Evolutionary conservation across 2,888 invertebrate species (phyloP), one percentile per base, ranked within the genome.

Genomic region (Eledone cirrhosa): DNA sequence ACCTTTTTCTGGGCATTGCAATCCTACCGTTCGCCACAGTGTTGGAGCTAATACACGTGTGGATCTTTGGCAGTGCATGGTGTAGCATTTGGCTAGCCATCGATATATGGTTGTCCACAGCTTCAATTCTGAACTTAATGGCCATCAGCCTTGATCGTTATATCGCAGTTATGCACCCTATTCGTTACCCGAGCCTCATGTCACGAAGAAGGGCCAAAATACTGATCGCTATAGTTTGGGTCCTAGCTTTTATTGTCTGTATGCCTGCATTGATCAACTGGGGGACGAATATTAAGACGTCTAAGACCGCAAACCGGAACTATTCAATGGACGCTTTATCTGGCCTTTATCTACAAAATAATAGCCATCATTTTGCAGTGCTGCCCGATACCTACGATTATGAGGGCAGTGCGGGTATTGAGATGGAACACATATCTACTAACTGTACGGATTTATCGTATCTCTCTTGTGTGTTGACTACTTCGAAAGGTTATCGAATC

Each of bases 81-180:
- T 99, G 98, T 92, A 81, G 85, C 79, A 94, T 97, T 84, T 99
- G 98, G 98, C 92, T 99, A 82, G 98, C 98, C 0, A 94, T 98
- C 80, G 99, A 99, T 91, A 98, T 99, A 22, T 97, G 98, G 97
- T 95, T 98, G 95, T 98, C 98, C 92, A 99, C 99, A 0, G 97
- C 98, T 0, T 97, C 97, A 86, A 98, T 98, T 87, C 93, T 98
- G 85, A 98, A 98, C 91, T 93, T 98, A 79, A 97, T 97, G 90
- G 98, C 97, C 86, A 98, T 98, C 89, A 97, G 97, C 24, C 92
- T 98, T 89, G 98, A 91, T 82, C 88, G 93, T 24, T 99, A 98
- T 92, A 95, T 99, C 86, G 99, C 99, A 31, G 98, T 99, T 81
- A 98, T 98, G 65, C 93, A 97, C 78, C 99, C 99, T 0, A 96